These are phyloP conservation scores for Ennomos quercinarius DNA, from an alignment of 2,888 invertebrate genomes.

Conservation along the genomic window DNA sequence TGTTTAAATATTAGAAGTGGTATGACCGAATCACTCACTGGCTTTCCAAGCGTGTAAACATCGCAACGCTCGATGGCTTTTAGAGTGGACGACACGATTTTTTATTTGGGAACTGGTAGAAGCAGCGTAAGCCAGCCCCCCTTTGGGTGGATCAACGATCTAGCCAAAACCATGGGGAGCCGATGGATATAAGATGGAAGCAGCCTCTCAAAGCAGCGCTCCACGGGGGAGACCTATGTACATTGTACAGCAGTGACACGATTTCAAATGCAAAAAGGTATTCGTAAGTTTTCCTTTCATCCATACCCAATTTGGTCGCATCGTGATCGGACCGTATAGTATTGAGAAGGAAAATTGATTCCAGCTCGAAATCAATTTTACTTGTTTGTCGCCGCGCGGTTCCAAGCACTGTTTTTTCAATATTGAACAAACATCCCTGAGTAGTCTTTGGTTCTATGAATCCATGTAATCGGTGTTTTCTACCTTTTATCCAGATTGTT, in stretches of 20 bases:
- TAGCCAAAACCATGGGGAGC: too few species aligned
- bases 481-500: slow-evolving; percentile 7
- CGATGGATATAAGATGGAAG: too few species aligned
- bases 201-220: too few species aligned
- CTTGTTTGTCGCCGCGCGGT: slow-evolving; percentile 28
- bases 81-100: slow-evolving; percentile 8
- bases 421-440: slow-evolving; percentile 22
- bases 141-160: too few species aligned
- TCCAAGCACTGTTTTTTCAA: slow-evolving; percentile 19
- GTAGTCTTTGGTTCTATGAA: slow-evolving; percentile 16
- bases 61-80: slow-evolving; percentile 1
- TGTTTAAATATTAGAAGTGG: slow-evolving; percentile 22
- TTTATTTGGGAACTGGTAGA: too few species aligned
- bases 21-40: slow-evolving; percentile 27
- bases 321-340: slow-evolving; percentile 9
- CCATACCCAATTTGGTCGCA: neutral
- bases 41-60: slow-evolving; percentile 21
- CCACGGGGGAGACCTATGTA: too few species aligned
- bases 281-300: too few species aligned
- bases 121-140: too few species aligned
- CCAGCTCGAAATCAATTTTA: slow-evolving; percentile 23
- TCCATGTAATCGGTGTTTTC: slow-evolving; percentile 18
- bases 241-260: too few species aligned
- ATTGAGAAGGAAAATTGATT: neutral
- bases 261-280: too few species aligned